Base-by-base conservation (phyloP, 1,140 invertebrate genomes). In the Apis dorsata region DNA sequence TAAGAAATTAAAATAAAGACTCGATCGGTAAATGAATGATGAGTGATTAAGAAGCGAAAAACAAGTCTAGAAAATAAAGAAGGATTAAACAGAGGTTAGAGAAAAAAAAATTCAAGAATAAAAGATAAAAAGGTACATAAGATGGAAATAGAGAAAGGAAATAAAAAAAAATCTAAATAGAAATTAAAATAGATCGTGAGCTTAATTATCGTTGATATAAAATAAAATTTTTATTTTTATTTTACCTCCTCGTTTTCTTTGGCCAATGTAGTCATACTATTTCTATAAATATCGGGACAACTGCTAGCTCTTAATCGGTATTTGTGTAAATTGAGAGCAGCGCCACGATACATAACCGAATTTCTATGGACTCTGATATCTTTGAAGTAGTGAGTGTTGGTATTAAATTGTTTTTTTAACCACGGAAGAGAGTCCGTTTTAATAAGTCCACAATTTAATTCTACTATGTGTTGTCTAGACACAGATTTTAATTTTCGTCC, bases 251-350 rank as follows among this genome's bases (percentile, higher is more conserved):
- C 96, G 90, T 96, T 96, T 89, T 97, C 95, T 90, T 97, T 96
- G 53, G 96, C 96, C 34, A 98, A 95, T 1, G 97, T 97, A 15
- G 97, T 97, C 96, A 98, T 98, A 1, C 97, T 98, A 91, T 98
- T 98, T 86, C 97, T 95, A 91, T 97, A 98, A 90, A 98, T 98
- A 93, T 98, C 96, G 1, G 98, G 97, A 93, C 97, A 98, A 28
- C 97, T 98, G 1, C 97, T 98, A 13, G 97, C 97, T 69, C 97
- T 95, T 79, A 98, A 93, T 70, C 96, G 95, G 92, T 98, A 98
- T 77, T 96, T 95, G 82, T 96, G 96, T 74, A 97, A 96, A 92
- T 97, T 97, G 53, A 98, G 93, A 93, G 97, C 97, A 2, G 97
- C 97, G 66, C 97, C 97, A 84, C 98, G 95, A 92, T 97, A 97